phyloP scores from a whole-genome alignment of 2,888 invertebrate species.

The Aplocera efformata region DNA sequence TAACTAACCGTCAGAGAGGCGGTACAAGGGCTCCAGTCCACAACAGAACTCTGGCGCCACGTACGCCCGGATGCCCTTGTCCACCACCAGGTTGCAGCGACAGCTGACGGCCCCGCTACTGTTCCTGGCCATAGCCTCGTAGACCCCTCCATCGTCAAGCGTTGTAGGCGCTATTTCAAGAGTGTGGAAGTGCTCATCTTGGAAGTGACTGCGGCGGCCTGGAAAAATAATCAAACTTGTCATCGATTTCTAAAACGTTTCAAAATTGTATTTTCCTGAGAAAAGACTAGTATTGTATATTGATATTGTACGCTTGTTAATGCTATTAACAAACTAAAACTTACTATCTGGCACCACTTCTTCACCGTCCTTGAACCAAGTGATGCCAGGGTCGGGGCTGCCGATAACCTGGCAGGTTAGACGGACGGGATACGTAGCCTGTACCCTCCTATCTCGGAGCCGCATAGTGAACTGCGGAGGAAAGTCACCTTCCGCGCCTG shows the following conservation, averaged over 20 bases:
- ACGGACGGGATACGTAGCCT: slow-evolving; percentile 90
- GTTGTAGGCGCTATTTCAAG: slow-evolving; percentile 90
- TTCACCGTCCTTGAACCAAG: slow-evolving; percentile 92
- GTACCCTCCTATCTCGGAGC: slow-evolving; percentile 89
- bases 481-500: slow-evolving; percentile 70
- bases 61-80: slow-evolving; percentile 91
- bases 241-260: too few relatives aligned
- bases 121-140: slow-evolving; percentile 89
- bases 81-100: slow-evolving; percentile 86
- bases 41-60: slow-evolving; percentile 89
- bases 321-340: slow-evolving; percentile 33
- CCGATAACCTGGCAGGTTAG: slow-evolving; percentile 92
- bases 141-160: slow-evolving; percentile 89
- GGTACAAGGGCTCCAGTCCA: slow-evolving; percentile 83
- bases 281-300: too few relatives aligned
- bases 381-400: slow-evolving; percentile 85
- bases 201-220: slow-evolving; percentile 82
- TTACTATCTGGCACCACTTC: slow-evolving; percentile 81
- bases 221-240: slow-evolving; percentile 8
- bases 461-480: slow-evolving; percentile 93
- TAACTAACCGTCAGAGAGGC: slow-evolving; percentile 78
- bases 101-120: slow-evolving; percentile 90
- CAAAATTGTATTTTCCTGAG: too few relatives aligned
- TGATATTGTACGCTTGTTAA: too few relatives aligned
- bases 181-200: slow-evolving; percentile 90